Percentiles rank a stretch among this genome's conserved stretches.
Conservation (phyloP, 2,113 vertebrate species). For the Passer domesticus region DNA sequence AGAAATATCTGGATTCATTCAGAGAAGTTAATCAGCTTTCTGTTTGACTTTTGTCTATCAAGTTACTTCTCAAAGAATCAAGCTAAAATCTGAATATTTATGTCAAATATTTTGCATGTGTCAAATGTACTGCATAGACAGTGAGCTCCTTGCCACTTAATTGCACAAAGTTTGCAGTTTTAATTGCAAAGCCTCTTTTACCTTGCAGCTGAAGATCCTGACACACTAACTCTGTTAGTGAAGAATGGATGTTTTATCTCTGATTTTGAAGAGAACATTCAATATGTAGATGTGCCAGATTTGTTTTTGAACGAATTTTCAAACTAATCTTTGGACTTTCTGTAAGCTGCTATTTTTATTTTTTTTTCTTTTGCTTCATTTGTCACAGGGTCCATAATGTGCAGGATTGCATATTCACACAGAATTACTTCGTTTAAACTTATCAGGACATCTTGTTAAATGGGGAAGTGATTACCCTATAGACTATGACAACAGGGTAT, state of each 20-base stretch:
- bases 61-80: background rate
- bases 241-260: background rate
- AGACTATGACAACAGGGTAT: constrained; percentile 89
- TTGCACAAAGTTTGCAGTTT: background rate
- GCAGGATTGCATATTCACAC: background rate
- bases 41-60: background rate
- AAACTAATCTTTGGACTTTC: background rate
- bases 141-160: background rate
- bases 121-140: background rate
- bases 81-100: background rate
- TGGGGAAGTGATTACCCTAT: constrained; percentile 66
- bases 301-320: background rate
- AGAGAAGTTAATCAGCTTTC: background rate
- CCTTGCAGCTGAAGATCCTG: background rate
- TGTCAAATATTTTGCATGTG: background rate
- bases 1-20: background rate
- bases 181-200: background rate
- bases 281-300: background rate
- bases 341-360: background rate
- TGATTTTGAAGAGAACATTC: background rate
- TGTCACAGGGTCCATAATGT: background rate
- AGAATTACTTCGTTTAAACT: background rate
- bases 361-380: background rate
- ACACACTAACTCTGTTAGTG: background rate
- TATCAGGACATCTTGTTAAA: constrained; percentile 3